Evolutionary conservation across 2,113 vertebrate genomes (phyloP).

Genomic region (Ascaphus truei): DNA sequence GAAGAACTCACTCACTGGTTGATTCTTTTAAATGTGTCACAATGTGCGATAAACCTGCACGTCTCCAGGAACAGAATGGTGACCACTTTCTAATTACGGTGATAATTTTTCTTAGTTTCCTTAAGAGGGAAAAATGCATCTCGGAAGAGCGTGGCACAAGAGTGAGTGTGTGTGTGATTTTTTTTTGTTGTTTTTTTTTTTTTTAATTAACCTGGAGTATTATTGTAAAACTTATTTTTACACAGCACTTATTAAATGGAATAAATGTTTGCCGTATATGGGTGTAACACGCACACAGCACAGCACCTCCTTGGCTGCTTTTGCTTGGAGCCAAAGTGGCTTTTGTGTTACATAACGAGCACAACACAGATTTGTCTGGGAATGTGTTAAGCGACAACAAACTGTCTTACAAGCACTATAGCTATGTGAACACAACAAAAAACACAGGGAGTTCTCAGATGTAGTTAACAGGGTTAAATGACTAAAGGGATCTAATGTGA

Average conservation of each 20-base stretch:
- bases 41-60: too few relatives aligned
- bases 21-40: too few relatives aligned
- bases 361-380: slow-evolving; percentile 3
- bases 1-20: too few relatives aligned
- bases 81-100: too few relatives aligned
- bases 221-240: slow-evolving; percentile 15
- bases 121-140: background rate
- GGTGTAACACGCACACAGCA: background rate
- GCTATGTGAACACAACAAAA: too few relatives aligned
- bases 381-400: too few relatives aligned
- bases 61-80: too few relatives aligned
- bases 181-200: background rate
- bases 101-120: background rate
- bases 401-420: too few relatives aligned
- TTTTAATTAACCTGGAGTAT: slow-evolving; percentile 1
- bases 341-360: background rate
- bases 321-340: background rate
- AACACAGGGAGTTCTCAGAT: too few relatives aligned
- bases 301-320: background rate
- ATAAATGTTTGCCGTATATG: slow-evolving; percentile 8
- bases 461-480: too few relatives aligned
- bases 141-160: background rate
- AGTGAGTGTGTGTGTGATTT: background rate
- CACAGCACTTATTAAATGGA: background rate
- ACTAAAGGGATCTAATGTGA: too few relatives aligned